Base-by-base conservation (phyloP, 1,140 invertebrate species). In the Mercenaria mercenaria region DNA sequence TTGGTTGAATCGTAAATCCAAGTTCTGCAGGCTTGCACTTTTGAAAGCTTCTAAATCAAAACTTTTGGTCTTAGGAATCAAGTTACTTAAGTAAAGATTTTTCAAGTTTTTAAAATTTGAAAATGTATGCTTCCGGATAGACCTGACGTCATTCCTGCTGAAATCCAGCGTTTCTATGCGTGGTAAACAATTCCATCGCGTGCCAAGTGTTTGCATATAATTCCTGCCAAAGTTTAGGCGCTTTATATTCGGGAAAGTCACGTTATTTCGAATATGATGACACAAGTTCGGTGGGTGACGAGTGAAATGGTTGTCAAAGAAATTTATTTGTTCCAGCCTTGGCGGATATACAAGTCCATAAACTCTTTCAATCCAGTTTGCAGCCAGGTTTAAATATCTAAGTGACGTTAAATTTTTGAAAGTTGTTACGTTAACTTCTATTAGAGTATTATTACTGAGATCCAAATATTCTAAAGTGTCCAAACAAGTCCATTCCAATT, bases 171-270 rank as follows among this genome's bases (percentile, higher is more conserved):
- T 37, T 61, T 56, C 34, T 50, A 81, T 23, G 8, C 47, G 26
- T 10, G 50, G 29, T 23, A 81, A 61, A 81, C 79, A 81, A 10
- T 56, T 81, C 79, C 79, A 81, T 50, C 47, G 6, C 1, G 50
- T 56, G 2, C 6, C 10, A 1, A 81, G 26, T 47, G 15, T 47
- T 23, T 41, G 34, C 37, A 81, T 10, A 32, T 59, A 59, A 61
- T 81, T 81, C 37, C 79, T 61, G 20, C 50, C 52, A 37, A 81
- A 61, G 23, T 37, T 34, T 23, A 81, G 29, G 11, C 1, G 15
- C 37, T 26, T 34, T 39, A 81, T 23, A 20, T 32, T 37, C 1
- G 79, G 79, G 37, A 81, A 81, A 3, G 74, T 77, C 6, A 10
- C 41, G 1, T 52, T 52, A 15, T 50, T 50, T 50, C 26, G 43